Percentiles rank a stretch among this genome's conserved stretches.
phyloP scores from a whole-genome alignment of 2,113 vertebrate species.

The Chaenogobius annularis region DNA sequence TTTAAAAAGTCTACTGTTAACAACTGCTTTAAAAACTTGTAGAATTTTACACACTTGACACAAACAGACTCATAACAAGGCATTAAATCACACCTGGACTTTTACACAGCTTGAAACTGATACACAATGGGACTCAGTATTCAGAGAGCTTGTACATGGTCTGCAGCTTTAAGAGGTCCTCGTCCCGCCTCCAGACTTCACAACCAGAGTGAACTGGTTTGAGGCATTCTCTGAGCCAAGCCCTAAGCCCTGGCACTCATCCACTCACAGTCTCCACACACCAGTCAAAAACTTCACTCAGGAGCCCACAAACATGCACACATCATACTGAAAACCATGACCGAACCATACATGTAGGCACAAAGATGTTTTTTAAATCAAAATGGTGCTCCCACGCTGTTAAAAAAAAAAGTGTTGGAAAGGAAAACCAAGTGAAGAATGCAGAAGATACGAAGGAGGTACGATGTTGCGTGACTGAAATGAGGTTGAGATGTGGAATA shows the following conservation, averaged over 20 bases:
- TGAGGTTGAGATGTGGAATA: not conserved
- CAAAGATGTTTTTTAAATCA: slow-evolving; percentile 6
- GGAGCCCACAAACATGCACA: slow-evolving; percentile 36
- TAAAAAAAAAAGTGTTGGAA: slow-evolving; percentile 39
- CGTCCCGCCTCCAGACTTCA: slow-evolving; percentile 71
- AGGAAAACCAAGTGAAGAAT: slow-evolving; percentile 50
- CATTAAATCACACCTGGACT: slow-evolving; percentile 7
- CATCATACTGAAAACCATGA: slow-evolving; percentile 17
- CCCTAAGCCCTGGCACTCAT: slow-evolving; percentile 74
- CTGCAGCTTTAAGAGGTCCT: slow-evolving; percentile 74
- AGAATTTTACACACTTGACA: not conserved
- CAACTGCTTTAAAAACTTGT: not conserved
- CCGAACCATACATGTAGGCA: slow-evolving; percentile 6
- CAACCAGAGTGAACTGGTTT: slow-evolving; percentile 85
- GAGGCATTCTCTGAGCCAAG: slow-evolving; percentile 78
- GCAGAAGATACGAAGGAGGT: slow-evolving; percentile 58
- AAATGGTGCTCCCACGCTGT: slow-evolving; percentile 46
- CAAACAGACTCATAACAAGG: not conserved
- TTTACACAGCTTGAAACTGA: slow-evolving; percentile 26
- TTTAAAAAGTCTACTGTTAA: not conserved
- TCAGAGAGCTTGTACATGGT: slow-evolving; percentile 13
- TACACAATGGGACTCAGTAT: slow-evolving; percentile 19
- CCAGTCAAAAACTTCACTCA: slow-evolving; percentile 34
- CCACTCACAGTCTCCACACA: slow-evolving; percentile 33
- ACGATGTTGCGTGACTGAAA: slow-evolving; percentile 1